A percentile compares a stretch with the other conserved stretches of the same genome.
phyloP scores from a whole-genome alignment of 92 coral and sea anemone genomes.

The Porites lobata region DNA sequence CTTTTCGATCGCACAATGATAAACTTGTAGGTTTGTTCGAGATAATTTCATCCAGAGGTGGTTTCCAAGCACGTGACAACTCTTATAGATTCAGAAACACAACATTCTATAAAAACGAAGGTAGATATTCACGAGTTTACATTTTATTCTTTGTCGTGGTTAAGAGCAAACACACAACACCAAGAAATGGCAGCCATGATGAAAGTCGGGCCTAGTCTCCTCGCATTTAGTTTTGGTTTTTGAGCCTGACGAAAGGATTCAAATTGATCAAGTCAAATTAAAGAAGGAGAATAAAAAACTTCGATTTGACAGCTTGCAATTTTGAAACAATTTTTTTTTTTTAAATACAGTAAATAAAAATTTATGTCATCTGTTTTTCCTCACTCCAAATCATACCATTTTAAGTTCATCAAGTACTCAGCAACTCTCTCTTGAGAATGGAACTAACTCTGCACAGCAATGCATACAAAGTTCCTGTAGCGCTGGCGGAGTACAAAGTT shows the following conservation, averaged over 20 bases:
- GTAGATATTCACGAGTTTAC: constrained; percentile 25
- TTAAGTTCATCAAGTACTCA: constrained; percentile 20
- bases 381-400: constrained; percentile 14
- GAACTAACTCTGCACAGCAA: constrained; percentile 38
- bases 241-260: constrained; percentile 20
- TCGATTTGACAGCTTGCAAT: not conserved
- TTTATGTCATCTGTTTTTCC: constrained; percentile 25
- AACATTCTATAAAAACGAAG: not conserved
- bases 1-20: not conserved
- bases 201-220: constrained; percentile 33
- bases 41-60: constrained; percentile 9
- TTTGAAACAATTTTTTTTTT: not conserved
- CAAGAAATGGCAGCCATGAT: constrained; percentile 37
- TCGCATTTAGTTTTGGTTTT: constrained; percentile 17
- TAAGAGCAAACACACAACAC: constrained; percentile 10
- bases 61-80: constrained; percentile 16
- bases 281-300: constrained; percentile 17
- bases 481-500: constrained; percentile 6
- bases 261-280: constrained; percentile 15
- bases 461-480: constrained; percentile 28
- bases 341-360: not conserved
- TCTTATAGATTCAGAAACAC: not conserved
- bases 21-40: constrained; percentile 26
- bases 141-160: not conserved
- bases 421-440: constrained; percentile 27